Base-by-base conservation (phyloP, 2,888 invertebrate genomes). In the Nowickia ferox region DNA sequence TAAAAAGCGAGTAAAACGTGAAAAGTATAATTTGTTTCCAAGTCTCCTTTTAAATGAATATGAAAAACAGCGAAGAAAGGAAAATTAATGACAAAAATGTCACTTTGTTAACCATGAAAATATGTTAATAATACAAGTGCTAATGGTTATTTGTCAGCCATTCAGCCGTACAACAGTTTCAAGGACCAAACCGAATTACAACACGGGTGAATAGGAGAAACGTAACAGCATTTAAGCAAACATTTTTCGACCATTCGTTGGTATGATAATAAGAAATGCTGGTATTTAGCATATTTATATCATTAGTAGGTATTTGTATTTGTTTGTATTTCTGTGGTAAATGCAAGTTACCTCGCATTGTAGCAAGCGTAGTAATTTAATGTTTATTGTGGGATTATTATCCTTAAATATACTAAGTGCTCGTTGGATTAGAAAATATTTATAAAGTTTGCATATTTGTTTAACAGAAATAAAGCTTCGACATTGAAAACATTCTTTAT, bases 131-230 rank as follows among this genome's bases (percentile, higher is more conserved):
- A 68, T 59, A 63, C 69, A 66, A 75, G 75, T 75, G 84, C 69
- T 75, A 79, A 84, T 79, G 84, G 63, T 75, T 75, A 75, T 84
- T 79, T 79, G 84, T 84, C 78, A 78, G 48, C 22, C 68, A 68
- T 63, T 63, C 61, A 66, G 38, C 68, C 68, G 59, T 72, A 40
- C 72, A 66, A 17, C 17, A 65, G 38, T 57, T 55, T 65, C 55
- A 79, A 79, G 63, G 71, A 79, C 55, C 46, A 63, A 61, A 68
- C 19, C 4, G 19, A 6, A 38, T 17, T 15, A 63, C 38, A 53
- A 51, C 22, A 53, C 51, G 19, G n/a, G 13, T 10, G 22, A 46
- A 48, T n/a, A n/a, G 48, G 1, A 13, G 15, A 30, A 15, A 38
- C 40, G 30, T 30, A 38, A 1, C 22, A 22, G 4, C 40, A 42